Evolutionary conservation across 2,797 vertebrate genomes (phyloP).

Genomic region (Premnoplex brunnescens): DNA sequence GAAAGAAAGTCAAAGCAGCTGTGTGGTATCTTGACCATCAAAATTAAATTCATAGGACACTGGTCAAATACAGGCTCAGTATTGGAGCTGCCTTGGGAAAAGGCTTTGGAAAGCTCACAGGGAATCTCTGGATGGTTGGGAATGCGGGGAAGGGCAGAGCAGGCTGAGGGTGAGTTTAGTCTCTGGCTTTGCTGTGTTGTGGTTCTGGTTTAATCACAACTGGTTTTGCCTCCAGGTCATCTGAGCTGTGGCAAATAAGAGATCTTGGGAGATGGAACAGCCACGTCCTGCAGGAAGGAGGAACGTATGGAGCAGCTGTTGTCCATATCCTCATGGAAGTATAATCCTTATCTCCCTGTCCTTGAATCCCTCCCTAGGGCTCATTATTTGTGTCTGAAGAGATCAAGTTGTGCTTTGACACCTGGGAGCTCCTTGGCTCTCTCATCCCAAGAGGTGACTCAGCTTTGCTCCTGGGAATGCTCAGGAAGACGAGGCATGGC

Average conservation of each 20-base stretch:
- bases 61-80: background rate
- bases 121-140: fast-evolving
- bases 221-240: background rate
- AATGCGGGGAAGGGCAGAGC: background rate
- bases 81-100: background rate
- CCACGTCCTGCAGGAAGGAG: background rate
- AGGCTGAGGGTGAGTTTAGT: fast-evolving
- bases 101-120: background rate
- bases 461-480: background rate
- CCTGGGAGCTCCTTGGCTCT: background rate
- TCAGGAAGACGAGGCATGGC: background rate
- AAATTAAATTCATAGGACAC: fast-evolving
- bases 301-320: background rate
- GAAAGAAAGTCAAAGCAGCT: background rate
- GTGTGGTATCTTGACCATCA: no score
- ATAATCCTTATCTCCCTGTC: background rate
- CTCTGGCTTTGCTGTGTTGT: fast-evolving
- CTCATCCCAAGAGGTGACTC: background rate
- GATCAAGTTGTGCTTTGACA: background rate
- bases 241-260: background rate
- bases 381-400: fast-evolving
- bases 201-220: background rate
- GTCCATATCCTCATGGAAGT: fast-evolving
- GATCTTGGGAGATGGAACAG: background rate
- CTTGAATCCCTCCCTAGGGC: background rate